Evolutionary conservation across 2,797 vertebrate genomes (phyloP).

Genomic region (Todus mexicanus): DNA sequence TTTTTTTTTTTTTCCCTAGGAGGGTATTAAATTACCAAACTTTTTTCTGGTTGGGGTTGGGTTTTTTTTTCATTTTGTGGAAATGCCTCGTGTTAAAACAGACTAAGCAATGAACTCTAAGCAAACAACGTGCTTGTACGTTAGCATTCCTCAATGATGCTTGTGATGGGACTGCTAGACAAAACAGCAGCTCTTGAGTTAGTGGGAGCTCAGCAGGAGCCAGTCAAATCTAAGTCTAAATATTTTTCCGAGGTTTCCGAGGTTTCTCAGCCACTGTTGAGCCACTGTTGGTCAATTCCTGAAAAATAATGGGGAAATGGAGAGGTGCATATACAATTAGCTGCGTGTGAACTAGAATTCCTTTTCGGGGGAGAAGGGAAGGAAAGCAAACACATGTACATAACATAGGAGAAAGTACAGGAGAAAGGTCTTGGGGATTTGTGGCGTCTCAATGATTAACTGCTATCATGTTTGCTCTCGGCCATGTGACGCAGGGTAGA

Average conservation of each 20-base stretch:
- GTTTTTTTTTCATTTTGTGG: not conserved
- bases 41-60: no score
- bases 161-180: not conserved
- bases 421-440: not conserved
- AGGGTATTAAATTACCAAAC: not conserved
- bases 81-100: not conserved
- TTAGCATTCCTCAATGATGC: not conserved
- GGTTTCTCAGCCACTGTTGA: not conserved
- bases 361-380: not conserved
- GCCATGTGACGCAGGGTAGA: not conserved
- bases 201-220: not conserved
- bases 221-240: not conserved
- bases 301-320: not conserved
- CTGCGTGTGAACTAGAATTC: not conserved
- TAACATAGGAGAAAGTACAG: not conserved
- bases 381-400: not conserved
- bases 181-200: not conserved
- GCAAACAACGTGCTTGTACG: not conserved
- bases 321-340: no score
- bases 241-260: slow-evolving; percentile 14
- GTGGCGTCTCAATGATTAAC: not conserved
- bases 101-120: not conserved
- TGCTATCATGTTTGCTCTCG: not conserved
- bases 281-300: no score
- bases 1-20: not conserved